phyloP scores from a whole-genome alignment of 2,888 invertebrate species.

The Conistra vaccinii region DNA sequence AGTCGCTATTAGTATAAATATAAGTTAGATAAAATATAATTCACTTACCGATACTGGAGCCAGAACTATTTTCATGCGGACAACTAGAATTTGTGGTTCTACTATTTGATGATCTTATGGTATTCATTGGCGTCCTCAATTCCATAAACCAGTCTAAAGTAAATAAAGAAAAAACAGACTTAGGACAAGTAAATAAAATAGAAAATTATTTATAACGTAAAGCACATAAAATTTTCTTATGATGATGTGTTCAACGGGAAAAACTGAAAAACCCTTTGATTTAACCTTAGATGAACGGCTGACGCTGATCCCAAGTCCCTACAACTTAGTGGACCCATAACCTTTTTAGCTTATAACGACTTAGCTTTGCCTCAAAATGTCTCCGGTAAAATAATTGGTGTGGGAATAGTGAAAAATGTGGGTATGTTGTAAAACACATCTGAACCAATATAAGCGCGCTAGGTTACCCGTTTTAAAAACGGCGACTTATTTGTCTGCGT shows the following conservation, averaged over 20 bases:
- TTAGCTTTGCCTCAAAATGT: slow-evolving; percentile 4
- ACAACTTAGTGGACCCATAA: not conserved
- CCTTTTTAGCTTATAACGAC: slow-evolving; percentile 1
- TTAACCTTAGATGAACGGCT: not conserved
- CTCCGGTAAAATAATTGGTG: not conserved
- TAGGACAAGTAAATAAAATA: not conserved
- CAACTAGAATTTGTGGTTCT: slow-evolving; percentile 24
- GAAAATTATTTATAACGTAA: not conserved
- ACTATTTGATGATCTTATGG: slow-evolving; percentile 62
- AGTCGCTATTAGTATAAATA: not conserved
- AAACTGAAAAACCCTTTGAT: not conserved
- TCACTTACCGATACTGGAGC: slow-evolving; percentile 46
- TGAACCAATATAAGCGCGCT: not conserved
- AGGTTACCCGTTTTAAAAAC: not conserved
- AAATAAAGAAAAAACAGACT: not conserved
- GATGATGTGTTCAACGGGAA: not conserved
- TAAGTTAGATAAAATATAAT: not conserved
- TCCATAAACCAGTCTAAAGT: slow-evolving; percentile 75
- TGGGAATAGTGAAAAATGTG: not conserved
- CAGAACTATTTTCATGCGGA: slow-evolving; percentile 5
- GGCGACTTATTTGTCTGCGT: not conserved
- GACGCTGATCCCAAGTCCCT: not conserved
- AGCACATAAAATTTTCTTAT: not conserved
- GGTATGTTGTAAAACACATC: not conserved
- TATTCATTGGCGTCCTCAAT: slow-evolving; percentile 68